Base-by-base conservation (phyloP, 2,113 vertebrate species). In the Argyrosomus japonicus region DNA sequence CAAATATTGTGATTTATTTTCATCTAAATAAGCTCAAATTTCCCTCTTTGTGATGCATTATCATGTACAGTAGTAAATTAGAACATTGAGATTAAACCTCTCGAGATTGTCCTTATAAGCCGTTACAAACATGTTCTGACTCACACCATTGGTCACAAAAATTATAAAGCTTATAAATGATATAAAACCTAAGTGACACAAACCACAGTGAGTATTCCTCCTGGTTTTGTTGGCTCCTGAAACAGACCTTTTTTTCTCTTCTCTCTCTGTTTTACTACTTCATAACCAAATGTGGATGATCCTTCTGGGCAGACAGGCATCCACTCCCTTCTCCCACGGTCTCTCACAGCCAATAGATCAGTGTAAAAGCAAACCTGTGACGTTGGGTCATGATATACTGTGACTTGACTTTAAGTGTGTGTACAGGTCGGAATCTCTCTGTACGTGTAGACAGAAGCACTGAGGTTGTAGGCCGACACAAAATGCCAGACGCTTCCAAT, bases 401-500 rank as follows among this genome's bases (percentile, higher is more conserved):
- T 47, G 91, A 83, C 86, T 83, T 40, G 79, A 82, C 88, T 85
- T 65, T 84, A 82, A 89, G 84, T 87, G 84, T 88, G 89, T 77
- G 89, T 90, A 51, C 85, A 71, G 90, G 87, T 90, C 78, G 81
- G 87, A 87, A 89, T 92, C 82, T 87, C 72, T 88, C 82, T 75
- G 82, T 92, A 91, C 64, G 91, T 91, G 92, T 50, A 92, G 93
- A 93, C 93, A 93, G 92, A 89, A 91, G 90, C 89, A 21, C 88
- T 83, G 84, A 92, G 83, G 83, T 79, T 72, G 53, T 23, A 50
- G 81, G 75, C 85, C 67, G 81, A 91, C 94, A 92, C 92, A 81
- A 88, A 78, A 70, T 6, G 67, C 89, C 94, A 94, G 89, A 93
- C 92, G 93, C 92, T 95, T 95, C 89, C 91, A 94, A 95, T 95